Evolutionary conservation across 1,140 invertebrate species (phyloP).

Genomic region (Zaprionus ornatus): DNA sequence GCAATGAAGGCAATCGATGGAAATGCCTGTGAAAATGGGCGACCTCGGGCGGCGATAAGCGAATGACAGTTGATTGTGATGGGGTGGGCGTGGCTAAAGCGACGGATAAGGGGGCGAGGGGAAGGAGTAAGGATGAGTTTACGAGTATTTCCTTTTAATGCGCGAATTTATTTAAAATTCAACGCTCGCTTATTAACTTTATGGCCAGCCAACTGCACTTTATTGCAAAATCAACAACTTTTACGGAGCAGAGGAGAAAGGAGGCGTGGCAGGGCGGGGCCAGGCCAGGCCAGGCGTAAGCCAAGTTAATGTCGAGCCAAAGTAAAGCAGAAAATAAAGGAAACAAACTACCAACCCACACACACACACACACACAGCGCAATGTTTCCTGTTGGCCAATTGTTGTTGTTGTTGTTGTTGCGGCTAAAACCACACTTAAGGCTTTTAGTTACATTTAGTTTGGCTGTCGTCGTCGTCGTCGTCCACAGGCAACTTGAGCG

Average conservation of each 20-base stretch:
- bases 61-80: conserved; percentile 6
- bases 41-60: background rate
- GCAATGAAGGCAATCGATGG: background rate
- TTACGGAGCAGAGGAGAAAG: background rate
- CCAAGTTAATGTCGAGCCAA: conserved; percentile 23
- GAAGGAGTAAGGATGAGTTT: background rate
- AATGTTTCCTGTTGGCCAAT: conserved; percentile 35
- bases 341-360: conserved; percentile 19
- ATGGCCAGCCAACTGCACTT: conserved; percentile 24
- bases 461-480: conserved; percentile 35
- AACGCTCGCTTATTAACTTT: conserved; percentile 23
- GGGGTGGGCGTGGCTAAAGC: background rate
- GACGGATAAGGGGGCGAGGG: background rate
- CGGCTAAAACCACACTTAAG: conserved; percentile 66
- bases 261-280: background rate
- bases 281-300: conserved; percentile 3
- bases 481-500: conserved; percentile 38
- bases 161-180: conserved; percentile 15
- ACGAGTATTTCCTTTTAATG: conserved; percentile 7
- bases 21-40: conserved; percentile 1
- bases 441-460: conserved; percentile 73
- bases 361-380: conserved; percentile 3
- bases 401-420: conserved; percentile 41
- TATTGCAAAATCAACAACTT: conserved; percentile 25
- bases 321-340: background rate